phyloP scores from a whole-genome alignment of 1,140 invertebrate species.

The Nephotettix cincticeps region DNA sequence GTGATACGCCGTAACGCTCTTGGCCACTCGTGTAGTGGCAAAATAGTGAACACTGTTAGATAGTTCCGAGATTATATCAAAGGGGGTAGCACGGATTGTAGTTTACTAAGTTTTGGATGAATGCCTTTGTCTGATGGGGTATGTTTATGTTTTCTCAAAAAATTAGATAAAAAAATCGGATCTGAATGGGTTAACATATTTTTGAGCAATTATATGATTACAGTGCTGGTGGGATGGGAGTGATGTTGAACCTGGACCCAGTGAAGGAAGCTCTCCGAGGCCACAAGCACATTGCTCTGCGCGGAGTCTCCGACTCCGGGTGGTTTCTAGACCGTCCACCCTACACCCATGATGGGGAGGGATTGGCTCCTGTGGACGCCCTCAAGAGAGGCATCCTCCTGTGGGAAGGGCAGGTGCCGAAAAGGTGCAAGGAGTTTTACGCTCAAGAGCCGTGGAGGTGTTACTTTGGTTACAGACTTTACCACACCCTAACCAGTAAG shows the following conservation, averaged over 20 bases:
- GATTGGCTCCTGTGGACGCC: slow-evolving; percentile 59
- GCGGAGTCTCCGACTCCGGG: slow-evolving; percentile 85
- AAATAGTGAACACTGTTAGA: too few species aligned
- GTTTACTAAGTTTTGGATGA: too few species aligned
- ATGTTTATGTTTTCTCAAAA: too few species aligned
- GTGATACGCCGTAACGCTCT: too few species aligned
- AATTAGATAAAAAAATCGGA: too few species aligned
- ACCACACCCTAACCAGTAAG: slow-evolving; percentile 79
- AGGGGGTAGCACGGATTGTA: too few species aligned
- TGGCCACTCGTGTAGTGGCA: too few species aligned
- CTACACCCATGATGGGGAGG: slow-evolving; percentile 52
- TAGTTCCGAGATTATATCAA: too few species aligned
- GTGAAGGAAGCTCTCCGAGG: slow-evolving; percentile 65
- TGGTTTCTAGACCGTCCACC: slow-evolving; percentile 90
- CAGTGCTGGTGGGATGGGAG: slow-evolving; percentile 89
- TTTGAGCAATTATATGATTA: too few species aligned
- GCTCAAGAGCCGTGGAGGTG: slow-evolving; percentile 81
- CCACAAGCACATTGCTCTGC: slow-evolving; percentile 65
- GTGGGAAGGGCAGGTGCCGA: slow-evolving; percentile 81
- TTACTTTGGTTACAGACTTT: slow-evolving; percentile 89
- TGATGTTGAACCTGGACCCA: slow-evolving; percentile 85
- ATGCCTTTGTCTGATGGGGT: too few species aligned
- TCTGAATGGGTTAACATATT: too few species aligned
- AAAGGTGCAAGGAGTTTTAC: slow-evolving; percentile 67
- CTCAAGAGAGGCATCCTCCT: slow-evolving; percentile 75